Evolutionary conservation across 2,888 invertebrate species (phyloP), one percentile per base, ranked within the genome.

Genomic region (Tryphoninae sp.): DNA sequence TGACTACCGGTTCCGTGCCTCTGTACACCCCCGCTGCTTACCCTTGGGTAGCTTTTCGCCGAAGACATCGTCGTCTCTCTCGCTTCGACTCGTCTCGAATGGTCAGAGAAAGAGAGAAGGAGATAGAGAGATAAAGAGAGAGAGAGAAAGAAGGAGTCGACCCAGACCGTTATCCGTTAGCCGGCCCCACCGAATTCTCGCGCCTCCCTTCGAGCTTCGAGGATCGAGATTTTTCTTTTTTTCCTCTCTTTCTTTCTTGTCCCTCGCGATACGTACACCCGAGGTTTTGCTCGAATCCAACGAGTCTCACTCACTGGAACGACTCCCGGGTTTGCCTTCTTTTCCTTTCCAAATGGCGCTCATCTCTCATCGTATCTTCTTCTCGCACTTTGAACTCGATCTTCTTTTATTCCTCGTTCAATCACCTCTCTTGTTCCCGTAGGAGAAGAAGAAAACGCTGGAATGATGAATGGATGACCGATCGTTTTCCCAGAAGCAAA

Each of bases 41-140:
- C 68, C 77, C 84, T 84, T 64, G 82, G 72, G 71, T 78, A 65
- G 26, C 74, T 81, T 77, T 82, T 86, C 71, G 85, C 67, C 64
- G 86, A 84, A 74, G 86, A 83, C 86, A 86, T 86, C n/a, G 55
- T 67, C 51, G 42, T 45, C n/a, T 74, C 75, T 67, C 19, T 51
- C 58, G 64, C 59, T 71, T 64, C 42, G 40, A 53, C 55, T n/a
- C 13, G 19, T 58, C 62, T 45, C 61, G 40, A 13, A 9, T 9
- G 13, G 11, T 45, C 45, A 11, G 13, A 45, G 45, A 45, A 3
- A 45, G 13, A 45, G 45, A 13, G 45, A 45, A 13, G 1, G 9
- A 59, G 58, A 59, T 59, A 67, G 51, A 58, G 2, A 26, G 51
- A 58, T 26, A 26, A 3, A 26, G 19, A 59, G 61, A 59, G 33